Conservation (phyloP, 2,888 invertebrate species). For the Melanchra persicariae region DNA sequence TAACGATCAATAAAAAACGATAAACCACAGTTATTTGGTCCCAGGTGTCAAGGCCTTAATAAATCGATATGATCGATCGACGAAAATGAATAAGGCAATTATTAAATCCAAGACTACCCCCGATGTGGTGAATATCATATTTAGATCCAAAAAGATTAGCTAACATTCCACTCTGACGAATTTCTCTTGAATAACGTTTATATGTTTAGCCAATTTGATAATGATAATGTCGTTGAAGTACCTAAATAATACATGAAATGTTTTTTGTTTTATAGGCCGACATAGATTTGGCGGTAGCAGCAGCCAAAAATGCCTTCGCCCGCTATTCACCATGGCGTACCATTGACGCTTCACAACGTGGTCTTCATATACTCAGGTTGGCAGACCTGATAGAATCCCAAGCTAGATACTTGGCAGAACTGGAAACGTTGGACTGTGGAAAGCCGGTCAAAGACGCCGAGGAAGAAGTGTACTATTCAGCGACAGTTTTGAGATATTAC, state of each 20-base stretch:
- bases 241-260: too few relatives aligned
- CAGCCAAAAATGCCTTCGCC: conserved; percentile 94
- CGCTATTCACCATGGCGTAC: conserved; percentile 94
- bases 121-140: neutral
- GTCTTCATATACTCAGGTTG: conserved; percentile 93
- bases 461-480: conserved; percentile 92
- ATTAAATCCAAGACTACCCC: neutral
- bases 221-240: neutral
- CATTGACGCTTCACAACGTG: conserved; percentile 95
- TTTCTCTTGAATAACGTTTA: neutral
- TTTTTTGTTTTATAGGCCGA: conserved; percentile 91
- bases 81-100: too few relatives aligned
- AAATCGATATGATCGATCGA: too few relatives aligned
- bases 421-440: conserved; percentile 98
- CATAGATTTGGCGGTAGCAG: conserved; percentile 94
- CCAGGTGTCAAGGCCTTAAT: neutral
- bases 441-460: conserved; percentile 95
- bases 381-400: conserved; percentile 95
- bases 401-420: conserved; percentile 93
- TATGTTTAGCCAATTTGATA: neutral
- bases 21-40: neutral
- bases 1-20: too few relatives aligned
- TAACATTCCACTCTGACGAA: neutral
- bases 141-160: neutral
- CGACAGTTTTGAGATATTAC: conserved; percentile 94